Evolutionary conservation across 1,140 invertebrate species (phyloP).

Genomic region (Drosophila pandora): DNA sequence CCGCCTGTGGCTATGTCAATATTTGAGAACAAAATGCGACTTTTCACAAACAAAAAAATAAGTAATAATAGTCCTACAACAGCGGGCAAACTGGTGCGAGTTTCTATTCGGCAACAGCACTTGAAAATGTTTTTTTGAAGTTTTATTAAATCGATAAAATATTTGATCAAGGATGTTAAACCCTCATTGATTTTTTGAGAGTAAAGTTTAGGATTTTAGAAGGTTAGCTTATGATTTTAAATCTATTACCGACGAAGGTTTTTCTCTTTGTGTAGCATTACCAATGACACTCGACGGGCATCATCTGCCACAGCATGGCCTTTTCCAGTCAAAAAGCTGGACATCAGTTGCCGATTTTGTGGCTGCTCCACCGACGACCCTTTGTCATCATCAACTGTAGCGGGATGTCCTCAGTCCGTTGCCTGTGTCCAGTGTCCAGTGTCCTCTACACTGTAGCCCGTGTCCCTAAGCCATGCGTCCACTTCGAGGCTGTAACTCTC

Average conservation of each 20-base stretch:
- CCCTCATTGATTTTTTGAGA: too few species aligned
- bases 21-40: constrained; percentile 45
- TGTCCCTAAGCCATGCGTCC: constrained; percentile 19
- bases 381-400: constrained; percentile 26
- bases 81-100: background rate
- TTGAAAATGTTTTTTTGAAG: too few species aligned
- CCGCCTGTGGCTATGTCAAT: constrained; percentile 48
- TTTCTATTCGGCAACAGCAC: background rate
- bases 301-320: background rate
- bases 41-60: constrained; percentile 36
- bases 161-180: too few species aligned
- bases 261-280: constrained; percentile 2
- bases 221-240: too few species aligned
- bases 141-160: too few species aligned
- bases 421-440: background rate
- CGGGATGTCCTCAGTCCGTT: constrained; percentile 1
- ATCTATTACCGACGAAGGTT: background rate
- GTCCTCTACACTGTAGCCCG: constrained; percentile 1
- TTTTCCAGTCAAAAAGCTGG: constrained; percentile 17
- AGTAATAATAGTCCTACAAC: constrained; percentile 21
- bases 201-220: too few species aligned
- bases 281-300: background rate
- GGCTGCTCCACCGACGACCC: constrained; percentile 5
- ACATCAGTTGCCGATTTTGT: constrained; percentile 18
- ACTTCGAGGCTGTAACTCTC: background rate